Evolutionary conservation across 2,113 vertebrate genomes (phyloP).

Genomic region (Sciurus niger): DNA sequence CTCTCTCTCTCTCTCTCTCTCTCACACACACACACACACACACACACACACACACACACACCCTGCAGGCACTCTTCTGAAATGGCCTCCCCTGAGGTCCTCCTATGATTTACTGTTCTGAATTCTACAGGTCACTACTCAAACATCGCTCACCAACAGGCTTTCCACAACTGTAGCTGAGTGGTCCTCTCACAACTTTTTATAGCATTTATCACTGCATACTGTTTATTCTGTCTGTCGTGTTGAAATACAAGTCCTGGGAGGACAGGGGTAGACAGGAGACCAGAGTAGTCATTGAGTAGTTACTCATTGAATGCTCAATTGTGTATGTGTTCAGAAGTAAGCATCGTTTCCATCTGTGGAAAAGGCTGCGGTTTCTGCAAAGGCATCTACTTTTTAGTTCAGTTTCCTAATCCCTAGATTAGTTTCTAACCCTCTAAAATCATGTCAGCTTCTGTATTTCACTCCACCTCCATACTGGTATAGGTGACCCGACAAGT

Average conservation of each 20-base stretch:
- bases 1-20: no score
- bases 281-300: neutral
- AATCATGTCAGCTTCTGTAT: neutral
- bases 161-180: neutral
- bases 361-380: neutral
- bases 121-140: neutral
- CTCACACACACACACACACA: no score
- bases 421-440: neutral
- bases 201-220: neutral
- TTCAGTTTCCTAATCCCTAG: neutral
- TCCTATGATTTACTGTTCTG: neutral
- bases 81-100: neutral
- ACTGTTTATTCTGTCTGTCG: neutral
- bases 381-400: neutral
- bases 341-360: neutral
- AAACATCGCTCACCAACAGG: neutral
- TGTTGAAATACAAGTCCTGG: neutral
- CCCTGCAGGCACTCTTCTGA: neutral
- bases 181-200: neutral
- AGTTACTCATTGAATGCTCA: neutral
- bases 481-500: neutral
- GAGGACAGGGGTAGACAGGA: neutral
- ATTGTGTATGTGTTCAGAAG: neutral
- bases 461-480: neutral
- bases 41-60: no score